A percentile compares a stretch with the other conserved stretches of the same genome.
Conservation (phyloP, 2,888 invertebrate species). For the Junonia oenone region DNA sequence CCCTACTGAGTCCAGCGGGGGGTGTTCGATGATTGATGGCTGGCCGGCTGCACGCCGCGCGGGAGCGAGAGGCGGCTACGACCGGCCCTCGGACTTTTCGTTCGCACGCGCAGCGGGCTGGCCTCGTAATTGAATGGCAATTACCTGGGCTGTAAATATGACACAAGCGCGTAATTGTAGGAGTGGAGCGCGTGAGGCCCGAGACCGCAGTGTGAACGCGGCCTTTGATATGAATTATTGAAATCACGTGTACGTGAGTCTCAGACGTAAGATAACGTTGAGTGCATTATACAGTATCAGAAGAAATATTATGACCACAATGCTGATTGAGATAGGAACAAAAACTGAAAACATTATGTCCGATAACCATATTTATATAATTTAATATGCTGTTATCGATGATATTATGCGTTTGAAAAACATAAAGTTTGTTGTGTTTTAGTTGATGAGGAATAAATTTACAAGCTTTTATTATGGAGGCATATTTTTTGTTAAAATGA, state of each 20-base stretch:
- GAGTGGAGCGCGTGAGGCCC: constrained; percentile 68
- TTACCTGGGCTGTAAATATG: constrained; percentile 81
- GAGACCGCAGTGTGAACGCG: constrained; percentile 61
- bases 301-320: constrained; percentile 17
- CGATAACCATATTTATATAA: constrained; percentile 14
- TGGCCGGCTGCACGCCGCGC: constrained; percentile 59
- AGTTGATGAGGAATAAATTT: not conserved
- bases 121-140: constrained; percentile 78
- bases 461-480: not conserved
- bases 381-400: not conserved
- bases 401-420: not conserved
- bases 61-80: constrained; percentile 45
- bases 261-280: constrained; percentile 19
- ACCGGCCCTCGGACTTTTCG: constrained; percentile 42
- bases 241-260: constrained; percentile 48
- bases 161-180: constrained; percentile 79
- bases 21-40: constrained; percentile 76
- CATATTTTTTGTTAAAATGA: not conserved
- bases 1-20: constrained; percentile 71
- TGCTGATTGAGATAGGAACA: constrained; percentile 21
- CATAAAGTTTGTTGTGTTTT: not conserved
- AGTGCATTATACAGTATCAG: constrained; percentile 23
- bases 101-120: constrained; percentile 58
- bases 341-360: constrained; percentile 19
- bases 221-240: constrained; percentile 68